These are phyloP conservation scores for Turritopsis dohrnii DNA, from an alignment of 30 jellyfish, hydroid and myxozoan genomes.

Conservation along the genomic window DNA sequence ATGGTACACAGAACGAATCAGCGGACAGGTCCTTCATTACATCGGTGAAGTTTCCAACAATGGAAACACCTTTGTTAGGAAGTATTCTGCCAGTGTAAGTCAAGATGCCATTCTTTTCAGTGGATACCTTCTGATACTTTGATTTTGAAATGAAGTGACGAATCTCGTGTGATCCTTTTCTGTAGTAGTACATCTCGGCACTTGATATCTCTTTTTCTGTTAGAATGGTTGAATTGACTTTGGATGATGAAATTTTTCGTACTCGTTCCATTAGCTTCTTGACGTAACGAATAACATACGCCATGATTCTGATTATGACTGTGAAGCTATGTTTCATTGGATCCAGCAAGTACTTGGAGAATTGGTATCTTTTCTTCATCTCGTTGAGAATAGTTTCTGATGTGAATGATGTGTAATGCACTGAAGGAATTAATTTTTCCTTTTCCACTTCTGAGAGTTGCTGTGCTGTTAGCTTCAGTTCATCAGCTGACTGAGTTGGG, in stretches of 20 bases:
- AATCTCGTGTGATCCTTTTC: constrained; percentile 24
- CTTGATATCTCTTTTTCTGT: background rate
- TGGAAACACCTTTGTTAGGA: constrained; percentile 5
- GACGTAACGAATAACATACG: background rate
- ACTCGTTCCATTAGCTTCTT: background rate
- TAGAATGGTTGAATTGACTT: background rate
- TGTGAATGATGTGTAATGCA: no score
- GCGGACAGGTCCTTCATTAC: constrained; percentile 10
- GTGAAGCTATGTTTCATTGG: background rate
- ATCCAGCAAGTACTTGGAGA: background rate
- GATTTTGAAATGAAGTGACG: background rate
- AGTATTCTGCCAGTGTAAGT: constrained; percentile 19
- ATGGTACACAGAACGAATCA: constrained; percentile 10
- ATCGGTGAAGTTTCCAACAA: background rate
- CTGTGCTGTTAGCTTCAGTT: no score
- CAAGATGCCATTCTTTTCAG: background rate
- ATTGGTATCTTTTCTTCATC: background rate
- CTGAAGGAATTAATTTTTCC: no score
- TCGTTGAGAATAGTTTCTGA: no score
- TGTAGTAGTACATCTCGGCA: constrained; percentile 16
- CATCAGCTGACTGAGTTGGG: background rate
- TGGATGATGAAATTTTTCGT: background rate
- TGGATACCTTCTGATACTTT: constrained; percentile 1
- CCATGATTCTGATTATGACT: background rate
- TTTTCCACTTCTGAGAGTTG: no score